Conservation (phyloP, 1,140 invertebrate species). For the Archivesica marissinica region DNA sequence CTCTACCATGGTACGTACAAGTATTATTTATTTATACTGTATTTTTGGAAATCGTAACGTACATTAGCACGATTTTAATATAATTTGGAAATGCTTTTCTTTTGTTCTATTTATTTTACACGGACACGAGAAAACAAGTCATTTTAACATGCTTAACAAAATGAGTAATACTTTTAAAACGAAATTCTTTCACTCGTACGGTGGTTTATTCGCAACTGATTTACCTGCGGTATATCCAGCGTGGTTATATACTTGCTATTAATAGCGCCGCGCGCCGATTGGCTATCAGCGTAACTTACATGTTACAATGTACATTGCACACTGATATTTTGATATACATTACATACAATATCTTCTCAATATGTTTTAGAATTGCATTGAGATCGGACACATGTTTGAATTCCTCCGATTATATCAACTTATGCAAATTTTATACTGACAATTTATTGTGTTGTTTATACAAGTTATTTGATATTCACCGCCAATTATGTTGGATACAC, state of each 20-base stretch:
- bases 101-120: neutral
- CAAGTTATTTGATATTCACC: neutral
- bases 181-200: constrained; percentile 26
- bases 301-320: neutral
- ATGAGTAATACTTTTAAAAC: constrained; percentile 32
- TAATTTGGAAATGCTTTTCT: neutral
- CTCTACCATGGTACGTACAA: too few species aligned
- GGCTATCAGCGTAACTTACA: constrained; percentile 1
- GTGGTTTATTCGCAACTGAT: constrained; percentile 14
- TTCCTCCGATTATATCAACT: constrained; percentile 39
- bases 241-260: constrained; percentile 19
- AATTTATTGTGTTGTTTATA: constrained; percentile 15
- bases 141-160: neutral
- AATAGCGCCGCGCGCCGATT: constrained; percentile 22
- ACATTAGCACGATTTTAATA: neutral
- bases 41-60: too few species aligned
- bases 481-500: constrained; percentile 30
- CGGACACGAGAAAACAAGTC: too few species aligned
- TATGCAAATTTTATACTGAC: constrained; percentile 21
- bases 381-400: constrained; percentile 35
- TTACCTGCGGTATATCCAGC: neutral
- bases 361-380: constrained; percentile 45
- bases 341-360: constrained; percentile 25
- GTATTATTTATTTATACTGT: too few species aligned
- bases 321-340: constrained; percentile 36